Base-by-base conservation (phyloP, 2,797 vertebrate species). In the Ctenopoma kingsleyae region DNA sequence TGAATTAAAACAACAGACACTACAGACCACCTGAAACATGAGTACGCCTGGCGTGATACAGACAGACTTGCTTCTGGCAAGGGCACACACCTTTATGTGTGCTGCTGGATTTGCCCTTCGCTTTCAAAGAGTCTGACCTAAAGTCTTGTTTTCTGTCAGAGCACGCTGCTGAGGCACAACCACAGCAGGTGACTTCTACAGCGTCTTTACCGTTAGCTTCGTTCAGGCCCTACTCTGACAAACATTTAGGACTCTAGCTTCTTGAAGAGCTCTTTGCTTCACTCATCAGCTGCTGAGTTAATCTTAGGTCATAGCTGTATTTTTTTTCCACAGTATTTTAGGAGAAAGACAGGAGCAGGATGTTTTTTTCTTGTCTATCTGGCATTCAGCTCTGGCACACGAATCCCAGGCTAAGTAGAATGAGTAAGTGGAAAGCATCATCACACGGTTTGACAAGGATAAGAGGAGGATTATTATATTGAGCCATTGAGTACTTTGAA, bases 401-500 rank as follows among this genome's bases (percentile, higher is more conserved):
- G 53, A 57, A 78, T 64, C 64, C 65, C 61, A 59, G 8, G 51
- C 44, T 35, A 67, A 82, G 62, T 51, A 55, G 69, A 62, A 56
- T 40, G 74, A 77, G 58, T 41, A 46, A 75, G 63, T 54, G 58
- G 50, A 77, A 51, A 73, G 67, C 52, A 67, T 71, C 78, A 62
- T 78, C 47, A 53, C 47, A 55, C 5, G 1, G 58, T 69, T 69
- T 81, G 62, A 67, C 55, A 69, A 76, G 51, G 60, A 83, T 72
- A 67, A 68, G 49, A 78, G 50, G 74, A 43, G 71, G 67, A 74
- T 86, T 84, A 87, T 78, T 77, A 74, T 51, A 54, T 52, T 67
- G 69, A 83, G 64, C 69, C 66, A 47, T 60, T 41, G 54, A 35
- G 25, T 54, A 23, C 51, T 63, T 68, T 75, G 65, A 51, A 76